Evolutionary conservation across 2,113 vertebrate species (phyloP).

Genomic region (Crotalus horridus): DNA sequence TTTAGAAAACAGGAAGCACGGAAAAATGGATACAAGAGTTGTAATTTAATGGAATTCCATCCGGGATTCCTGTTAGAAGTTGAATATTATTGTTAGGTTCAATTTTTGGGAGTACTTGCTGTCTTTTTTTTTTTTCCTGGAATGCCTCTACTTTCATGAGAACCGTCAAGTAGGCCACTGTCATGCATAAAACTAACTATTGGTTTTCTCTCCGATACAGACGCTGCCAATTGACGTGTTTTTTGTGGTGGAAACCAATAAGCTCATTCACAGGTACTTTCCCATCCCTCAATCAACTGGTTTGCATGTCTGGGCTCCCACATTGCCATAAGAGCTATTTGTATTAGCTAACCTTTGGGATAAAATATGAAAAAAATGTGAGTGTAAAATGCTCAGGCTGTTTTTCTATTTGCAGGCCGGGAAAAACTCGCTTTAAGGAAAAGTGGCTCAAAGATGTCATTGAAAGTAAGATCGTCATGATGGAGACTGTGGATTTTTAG

Average conservation of each 20-base stretch:
- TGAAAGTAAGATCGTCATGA: constrained; percentile 62
- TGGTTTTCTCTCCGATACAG: constrained; percentile 51
- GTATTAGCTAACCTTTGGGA: background rate
- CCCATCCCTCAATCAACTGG: background rate
- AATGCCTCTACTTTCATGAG: background rate
- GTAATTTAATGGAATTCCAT: background rate
- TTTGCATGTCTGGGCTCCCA: background rate
- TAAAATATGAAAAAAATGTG: background rate
- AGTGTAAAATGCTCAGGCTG: background rate
- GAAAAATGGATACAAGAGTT: too few species aligned
- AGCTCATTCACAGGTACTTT: constrained; percentile 69
- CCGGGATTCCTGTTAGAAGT: background rate
- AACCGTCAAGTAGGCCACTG: background rate
- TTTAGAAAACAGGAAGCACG: too few species aligned
- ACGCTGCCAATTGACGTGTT: constrained; percentile 74
- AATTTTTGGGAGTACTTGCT: background rate
- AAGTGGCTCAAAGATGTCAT: constrained; percentile 66
- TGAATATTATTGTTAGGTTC: background rate
- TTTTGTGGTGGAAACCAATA: constrained; percentile 76
- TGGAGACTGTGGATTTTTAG: constrained; percentile 41
- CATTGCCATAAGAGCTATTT: background rate
- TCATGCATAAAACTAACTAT: background rate
- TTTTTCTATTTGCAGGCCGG: constrained; percentile 61
- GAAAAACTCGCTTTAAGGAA: constrained; percentile 60
- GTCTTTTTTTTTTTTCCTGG: background rate